Evolutionary conservation across 2,113 vertebrate species (phyloP).

Genomic region (Syrrhaptes paradoxus): DNA sequence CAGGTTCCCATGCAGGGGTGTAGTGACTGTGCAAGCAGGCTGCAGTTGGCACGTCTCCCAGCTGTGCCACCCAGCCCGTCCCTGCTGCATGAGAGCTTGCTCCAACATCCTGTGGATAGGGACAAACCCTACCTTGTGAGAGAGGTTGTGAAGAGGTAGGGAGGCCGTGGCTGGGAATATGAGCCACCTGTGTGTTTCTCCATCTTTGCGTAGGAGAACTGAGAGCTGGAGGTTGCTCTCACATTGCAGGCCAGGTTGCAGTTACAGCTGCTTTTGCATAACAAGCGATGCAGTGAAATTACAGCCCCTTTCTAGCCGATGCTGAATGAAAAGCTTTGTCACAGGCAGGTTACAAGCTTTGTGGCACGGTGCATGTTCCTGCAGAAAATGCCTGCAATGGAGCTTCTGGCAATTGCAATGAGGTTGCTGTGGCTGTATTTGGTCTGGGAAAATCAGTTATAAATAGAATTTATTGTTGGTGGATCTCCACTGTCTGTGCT

Average conservation of each 20-base stretch:
- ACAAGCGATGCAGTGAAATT: not conserved
- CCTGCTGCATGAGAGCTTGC: not conserved
- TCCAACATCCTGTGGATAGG: not conserved
- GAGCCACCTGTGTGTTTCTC: not conserved
- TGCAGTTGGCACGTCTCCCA: not conserved
- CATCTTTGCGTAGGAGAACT: accelerated
- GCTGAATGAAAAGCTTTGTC: not conserved
- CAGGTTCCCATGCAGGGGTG: accelerated
- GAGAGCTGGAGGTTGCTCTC: not conserved
- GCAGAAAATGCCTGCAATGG: not conserved
- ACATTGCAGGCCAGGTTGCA: not conserved
- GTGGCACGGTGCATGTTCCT: not conserved
- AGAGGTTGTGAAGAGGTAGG: not conserved
- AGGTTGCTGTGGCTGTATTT: not conserved
- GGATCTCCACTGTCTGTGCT: not conserved
- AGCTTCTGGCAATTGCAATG: not conserved
- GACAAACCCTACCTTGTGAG: too few species aligned
- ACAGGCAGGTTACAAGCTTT: not conserved
- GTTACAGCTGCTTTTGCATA: not conserved
- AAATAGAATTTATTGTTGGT: not conserved
- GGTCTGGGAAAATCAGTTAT: not conserved
- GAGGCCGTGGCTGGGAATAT: not conserved
- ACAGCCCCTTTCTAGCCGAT: not conserved
- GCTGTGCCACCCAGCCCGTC: not conserved
- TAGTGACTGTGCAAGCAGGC: not conserved